Evolutionary conservation across 2,797 vertebrate species (phyloP), one percentile per base, ranked within the genome.

Genomic region (Sparus aurata): DNA sequence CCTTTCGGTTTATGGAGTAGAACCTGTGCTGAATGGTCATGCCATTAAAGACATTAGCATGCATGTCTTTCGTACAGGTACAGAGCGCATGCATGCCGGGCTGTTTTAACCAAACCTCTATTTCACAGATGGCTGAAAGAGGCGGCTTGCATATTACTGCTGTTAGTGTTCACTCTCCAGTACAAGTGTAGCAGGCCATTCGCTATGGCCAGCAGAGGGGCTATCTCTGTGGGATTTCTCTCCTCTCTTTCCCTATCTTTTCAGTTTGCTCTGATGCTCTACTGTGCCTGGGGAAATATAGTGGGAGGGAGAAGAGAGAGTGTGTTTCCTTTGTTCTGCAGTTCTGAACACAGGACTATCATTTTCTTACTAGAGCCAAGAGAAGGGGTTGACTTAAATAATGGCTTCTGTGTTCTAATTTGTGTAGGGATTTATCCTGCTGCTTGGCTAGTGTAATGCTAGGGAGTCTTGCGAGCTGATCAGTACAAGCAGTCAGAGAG

Each of bases 1-100:
- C 84, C 85, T 90, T 91, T 85, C 69, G 23, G 47, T 92, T 93
- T 88, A 92, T 92, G 91, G 84, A 86, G 88, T 90, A 89, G 86
- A 92, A 92, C 89, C 81, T 82, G 73, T 69, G 83, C 77, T 63
- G 62, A 74, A 68, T 73, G 86, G 74, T 83, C 87, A 73, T 69
- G 60, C 85, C 70, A 86, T 87, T 88, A 86, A 77, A 67, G 73
- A 64, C 82, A 88, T 91, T 89, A 89, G 63, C 83, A 87, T 79
- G 74, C 71, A 50, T 41, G 12, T 34, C 69, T 55, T 62, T 65
- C 69, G 70, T 62, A 69, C 77, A 77, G 73, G 85, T 86, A 73
- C 54, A 30, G 6, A 62, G 68, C n/a, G 23, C 77, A 69, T 78
- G 84, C 60, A 73, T 77, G 75, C 73, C 3, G 25, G 27, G 72